Conservation (phyloP, 2,113 vertebrate genomes). For the Bettongia penicillata region DNA sequence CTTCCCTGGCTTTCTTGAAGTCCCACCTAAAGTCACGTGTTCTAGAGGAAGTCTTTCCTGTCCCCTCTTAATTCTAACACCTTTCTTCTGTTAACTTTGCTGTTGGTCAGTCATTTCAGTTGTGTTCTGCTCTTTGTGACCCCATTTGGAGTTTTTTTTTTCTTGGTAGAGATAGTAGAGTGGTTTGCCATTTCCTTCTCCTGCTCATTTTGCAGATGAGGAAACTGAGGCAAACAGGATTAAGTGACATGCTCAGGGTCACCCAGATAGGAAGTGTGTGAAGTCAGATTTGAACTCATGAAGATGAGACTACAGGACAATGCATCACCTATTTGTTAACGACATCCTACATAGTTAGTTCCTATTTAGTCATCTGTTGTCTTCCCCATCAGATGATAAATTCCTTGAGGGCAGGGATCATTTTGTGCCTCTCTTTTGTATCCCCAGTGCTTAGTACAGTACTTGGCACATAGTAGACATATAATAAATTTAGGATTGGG, state of each 20-base stretch:
- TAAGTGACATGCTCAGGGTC: not conserved
- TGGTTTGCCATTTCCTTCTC: not conserved
- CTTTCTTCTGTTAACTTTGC: not conserved
- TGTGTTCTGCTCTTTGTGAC: not conserved
- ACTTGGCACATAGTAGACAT: not conserved
- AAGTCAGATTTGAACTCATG: not conserved
- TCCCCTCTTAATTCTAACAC: not conserved
- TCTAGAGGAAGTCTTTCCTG: not conserved
- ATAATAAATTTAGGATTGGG: not conserved
- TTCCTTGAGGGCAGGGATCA: not conserved
- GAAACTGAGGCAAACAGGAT: not conserved
- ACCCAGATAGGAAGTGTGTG: not conserved
- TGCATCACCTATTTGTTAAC: not conserved
- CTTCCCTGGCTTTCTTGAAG: not conserved
- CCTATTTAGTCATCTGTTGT: accelerated
- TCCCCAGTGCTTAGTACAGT: not conserved
- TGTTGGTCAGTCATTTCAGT: not conserved
- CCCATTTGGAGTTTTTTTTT: not conserved
- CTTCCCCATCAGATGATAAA: not conserved
- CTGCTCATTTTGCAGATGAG: not conserved
- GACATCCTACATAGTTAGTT: not conserved
- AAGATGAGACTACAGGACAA: not conserved
- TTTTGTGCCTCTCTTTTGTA: not conserved
- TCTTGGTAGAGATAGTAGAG: not conserved
- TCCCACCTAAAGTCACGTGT: not conserved